Base-by-base conservation (phyloP, 1,140 invertebrate species). In the Euura lappo region DNA sequence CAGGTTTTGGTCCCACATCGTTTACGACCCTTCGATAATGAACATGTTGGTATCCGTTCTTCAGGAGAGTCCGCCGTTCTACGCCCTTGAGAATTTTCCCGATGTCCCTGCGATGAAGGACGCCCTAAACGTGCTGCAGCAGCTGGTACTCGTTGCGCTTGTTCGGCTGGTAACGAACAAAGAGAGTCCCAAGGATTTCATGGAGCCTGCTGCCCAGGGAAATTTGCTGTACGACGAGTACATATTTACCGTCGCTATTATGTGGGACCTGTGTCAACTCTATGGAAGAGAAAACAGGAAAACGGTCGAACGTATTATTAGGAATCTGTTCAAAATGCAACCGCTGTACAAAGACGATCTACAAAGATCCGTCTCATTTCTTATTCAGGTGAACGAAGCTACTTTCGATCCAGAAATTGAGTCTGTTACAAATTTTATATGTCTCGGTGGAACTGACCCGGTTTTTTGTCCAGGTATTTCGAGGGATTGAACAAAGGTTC, bases 1-100 rank as follows among this genome's bases (percentile, higher is more conserved):
- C 83, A 94, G 93, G 81, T 96, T 95, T 87, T 96, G 95, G 95
- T 95, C 94, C 42, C 92, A 94, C 83, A 86, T 95, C 78, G 79
- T 95, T 42, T 92, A 92, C 84, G 91, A 95, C 78, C 83, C 90
- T 7, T 85, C 89, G 3, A 90, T 93, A 73, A 91, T 94, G 83
- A 88, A 92, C 69, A 87, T 89, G 13, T 77, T 96, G 71, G 89
- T 92, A 73, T 92, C 90, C 43, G 95, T 95, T 82, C 86, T 96
- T 8, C 92, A 94, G 86, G 91, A 92, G 74, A 91, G 92, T 4
- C 92, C 91, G 75, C 92, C 93, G 3, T 93, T 91, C 76, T 94
- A 94, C 85, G 84, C 91, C 71, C 79, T 89, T 11, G 84, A 90
- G 68, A 79, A 84, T 72, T 84, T 88, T 64, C 83, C 88, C 43